Evolutionary conservation across 2,797 vertebrate genomes (phyloP).

Genomic region (Syngnathus acus): DNA sequence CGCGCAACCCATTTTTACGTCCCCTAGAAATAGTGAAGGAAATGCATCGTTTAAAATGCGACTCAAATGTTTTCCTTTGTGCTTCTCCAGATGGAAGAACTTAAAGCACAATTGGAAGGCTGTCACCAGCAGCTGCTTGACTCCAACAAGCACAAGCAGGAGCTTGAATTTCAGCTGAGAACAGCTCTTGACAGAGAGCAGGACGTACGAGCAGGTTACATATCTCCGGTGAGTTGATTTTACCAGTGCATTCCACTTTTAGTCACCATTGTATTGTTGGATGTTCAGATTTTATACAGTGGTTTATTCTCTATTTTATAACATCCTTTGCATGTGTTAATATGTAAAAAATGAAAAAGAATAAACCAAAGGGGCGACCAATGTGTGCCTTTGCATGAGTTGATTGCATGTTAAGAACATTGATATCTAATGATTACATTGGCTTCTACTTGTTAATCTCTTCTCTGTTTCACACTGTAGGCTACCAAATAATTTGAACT

Average conservation of each 20-base stretch:
- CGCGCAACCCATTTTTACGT: neutral
- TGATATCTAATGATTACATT: slow-evolving; percentile 43
- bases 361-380: slow-evolving; percentile 34
- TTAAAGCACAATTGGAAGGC: slow-evolving; percentile 70
- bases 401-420: slow-evolving; percentile 70
- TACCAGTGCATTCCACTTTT: neutral
- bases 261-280: neutral
- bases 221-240: slow-evolving; percentile 71
- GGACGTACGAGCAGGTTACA: slow-evolving; percentile 68
- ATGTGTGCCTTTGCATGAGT: slow-evolving; percentile 70
- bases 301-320: slow-evolving; percentile 54
- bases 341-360: slow-evolving; percentile 38
- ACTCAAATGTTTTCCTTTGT: neutral
- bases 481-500: slow-evolving; percentile 31
- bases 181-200: slow-evolving; percentile 69
- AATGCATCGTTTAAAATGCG: neutral
- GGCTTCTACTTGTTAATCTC: slow-evolving; percentile 51
- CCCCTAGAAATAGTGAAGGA: neutral
- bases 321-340: slow-evolving; percentile 71
- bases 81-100: slow-evolving; percentile 69
- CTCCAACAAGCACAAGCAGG: slow-evolving; percentile 71
- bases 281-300: slow-evolving; percentile 3
- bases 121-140: slow-evolving; percentile 74
- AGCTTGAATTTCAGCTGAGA: slow-evolving; percentile 71
- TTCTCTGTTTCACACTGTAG: slow-evolving; percentile 33